These are phyloP conservation scores for Acronicta alni DNA, from an alignment of 2,888 invertebrate species.

Conservation along the genomic window DNA sequence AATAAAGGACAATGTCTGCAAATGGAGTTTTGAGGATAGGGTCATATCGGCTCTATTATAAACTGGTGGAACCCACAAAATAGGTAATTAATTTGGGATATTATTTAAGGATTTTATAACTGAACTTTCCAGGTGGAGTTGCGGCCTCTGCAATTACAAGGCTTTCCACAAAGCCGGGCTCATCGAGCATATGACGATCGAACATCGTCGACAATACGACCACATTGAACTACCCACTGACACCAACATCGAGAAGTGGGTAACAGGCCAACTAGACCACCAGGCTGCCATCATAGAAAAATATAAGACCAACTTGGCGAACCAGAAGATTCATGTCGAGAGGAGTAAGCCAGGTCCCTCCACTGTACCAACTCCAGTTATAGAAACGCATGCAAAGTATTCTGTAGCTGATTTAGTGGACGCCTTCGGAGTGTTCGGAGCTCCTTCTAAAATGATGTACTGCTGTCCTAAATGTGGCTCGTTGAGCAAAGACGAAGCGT, in stretches of 20 bases:
- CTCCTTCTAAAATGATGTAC: slow-evolving; percentile 61
- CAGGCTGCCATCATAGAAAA: slow-evolving; percentile 70
- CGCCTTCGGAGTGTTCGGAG: slow-evolving; percentile 76
- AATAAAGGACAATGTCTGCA: too few relatives aligned
- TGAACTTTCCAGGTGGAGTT: slow-evolving; percentile 86
- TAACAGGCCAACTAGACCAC: slow-evolving; percentile 72
- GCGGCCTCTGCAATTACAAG: slow-evolving; percentile 89
- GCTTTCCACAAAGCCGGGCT: slow-evolving; percentile 88
- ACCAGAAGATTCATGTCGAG: slow-evolving; percentile 64
- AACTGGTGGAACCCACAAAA: too few relatives aligned
- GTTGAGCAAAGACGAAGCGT: slow-evolving; percentile 62
- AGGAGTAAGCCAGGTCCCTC: slow-evolving; percentile 36
- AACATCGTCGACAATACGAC: slow-evolving; percentile 78
- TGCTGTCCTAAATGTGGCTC: slow-evolving; percentile 78
- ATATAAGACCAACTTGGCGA: slow-evolving; percentile 66
- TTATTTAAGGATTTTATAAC: neutral
- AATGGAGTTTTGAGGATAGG: too few relatives aligned
- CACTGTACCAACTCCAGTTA: neutral
- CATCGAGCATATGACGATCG: slow-evolving; percentile 86
- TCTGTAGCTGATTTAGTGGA: slow-evolving; percentile 63
- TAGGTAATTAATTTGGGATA: too few relatives aligned
- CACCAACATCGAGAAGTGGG: slow-evolving; percentile 87
- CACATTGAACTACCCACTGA: slow-evolving; percentile 80
- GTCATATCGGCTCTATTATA: too few relatives aligned
- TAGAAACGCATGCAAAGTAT: slow-evolving; percentile 27